Base-by-base conservation (phyloP, 2,113 vertebrate genomes). In the Cyphomyrus plagiostoma region DNA sequence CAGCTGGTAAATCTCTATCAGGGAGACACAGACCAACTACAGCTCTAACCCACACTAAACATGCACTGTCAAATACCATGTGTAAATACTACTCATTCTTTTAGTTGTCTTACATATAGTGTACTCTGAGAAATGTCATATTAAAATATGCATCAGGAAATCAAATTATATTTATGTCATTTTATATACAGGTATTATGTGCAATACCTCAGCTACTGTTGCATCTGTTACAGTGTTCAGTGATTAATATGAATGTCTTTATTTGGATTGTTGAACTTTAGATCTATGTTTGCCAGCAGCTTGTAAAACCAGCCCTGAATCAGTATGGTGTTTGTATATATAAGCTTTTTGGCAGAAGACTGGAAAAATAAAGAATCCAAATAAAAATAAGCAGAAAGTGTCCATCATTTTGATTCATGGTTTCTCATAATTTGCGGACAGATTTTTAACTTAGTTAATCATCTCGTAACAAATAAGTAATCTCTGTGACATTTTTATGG, bases 311-410 rank as follows among this genome's bases (percentile, higher is more conserved):
- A 58, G 42, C 89, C 88, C 90, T 89, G 91, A 93, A 91, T 92
- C 87, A 93, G 92, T 88, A 56, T 86, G 87, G 91, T 92, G 90
- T 95, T 94, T 93, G 91, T 92, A 92, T 92, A 92, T 92, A 58
- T 84, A 80, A 84, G 74, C 83, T 92, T 92, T 88, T 87, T 88
- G 93, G 88, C 88, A 70, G 92, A 92, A 92, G 91, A 91, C 30
- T 86, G 62, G 90, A 90, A 90, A 92, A 95, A 95, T 93, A 94
- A 94, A 74, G 48, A 39, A 92, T 92, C 70, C 3, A 35, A 77
- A 50, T 91, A 93, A 93, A 90, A 45, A 85, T 62, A 35, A 39
- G 17, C 30, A 9, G 49, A 58, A 86, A 17, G 30, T 53, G 30
- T 23, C 19, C 1, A 4, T 45, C 45, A 85, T 50, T 86, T 50